Evolutionary conservation across 1,140 invertebrate genomes (phyloP).

Genomic region (Trypoxylus dichotomus): DNA sequence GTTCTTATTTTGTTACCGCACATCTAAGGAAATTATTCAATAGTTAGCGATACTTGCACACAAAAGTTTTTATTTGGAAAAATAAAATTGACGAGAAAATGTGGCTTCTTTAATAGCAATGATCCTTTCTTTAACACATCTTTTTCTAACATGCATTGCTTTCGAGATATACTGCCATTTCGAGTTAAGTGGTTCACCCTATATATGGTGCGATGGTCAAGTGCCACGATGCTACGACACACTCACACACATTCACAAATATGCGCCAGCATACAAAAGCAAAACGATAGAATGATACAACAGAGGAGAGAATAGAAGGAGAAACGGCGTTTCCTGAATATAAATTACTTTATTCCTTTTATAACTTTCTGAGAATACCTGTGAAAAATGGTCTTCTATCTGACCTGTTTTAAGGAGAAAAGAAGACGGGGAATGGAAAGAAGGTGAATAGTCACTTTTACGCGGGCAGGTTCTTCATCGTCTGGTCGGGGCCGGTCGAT

Average conservation of each 20-base stretch:
- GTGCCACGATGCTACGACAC: too few relatives aligned
- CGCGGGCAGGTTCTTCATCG: slow-evolving; percentile 10
- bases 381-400: slow-evolving; percentile 33
- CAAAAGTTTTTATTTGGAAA: too few relatives aligned
- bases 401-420: slow-evolving; percentile 25
- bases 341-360: slow-evolving; percentile 32
- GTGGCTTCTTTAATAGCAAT: too few relatives aligned
- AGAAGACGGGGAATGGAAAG: neutral
- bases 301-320: neutral
- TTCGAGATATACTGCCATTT: too few relatives aligned
- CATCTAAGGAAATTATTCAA: too few relatives aligned
- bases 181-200: too few relatives aligned
- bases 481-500: neutral
- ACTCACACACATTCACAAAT: neutral
- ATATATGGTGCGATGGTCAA: too few relatives aligned
- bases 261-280: neutral
- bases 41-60: too few relatives aligned
- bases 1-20: too few relatives aligned
- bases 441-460: slow-evolving; percentile 31
- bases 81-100: too few relatives aligned
- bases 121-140: too few relatives aligned
- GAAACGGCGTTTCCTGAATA: slow-evolving; percentile 29
- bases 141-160: too few relatives aligned
- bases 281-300: neutral
- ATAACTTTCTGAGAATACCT: slow-evolving; percentile 30